Evolutionary conservation across 2,113 vertebrate species (phyloP), one percentile per base, ranked within the genome.

Genomic region (Pollimyrus isidori): DNA sequence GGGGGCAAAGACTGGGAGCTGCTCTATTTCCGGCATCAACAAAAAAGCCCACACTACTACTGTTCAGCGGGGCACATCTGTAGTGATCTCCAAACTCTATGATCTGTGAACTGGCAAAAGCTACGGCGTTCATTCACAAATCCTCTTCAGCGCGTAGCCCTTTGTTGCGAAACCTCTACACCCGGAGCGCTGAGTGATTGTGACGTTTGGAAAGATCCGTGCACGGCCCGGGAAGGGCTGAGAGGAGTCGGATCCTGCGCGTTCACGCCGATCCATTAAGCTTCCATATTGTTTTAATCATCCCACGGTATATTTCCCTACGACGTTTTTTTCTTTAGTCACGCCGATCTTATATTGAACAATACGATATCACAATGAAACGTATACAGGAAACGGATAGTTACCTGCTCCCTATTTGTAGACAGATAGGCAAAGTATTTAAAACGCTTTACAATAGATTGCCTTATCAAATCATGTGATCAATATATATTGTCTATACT

Each of bases 61-160:
- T 90, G 92, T 80, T 95, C 96, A 92, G 88, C 89, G 94, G 95
- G 90, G 58, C 96, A 92, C 92, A 96, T 96, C 95, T 95, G 95
- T 93, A 95, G 93, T 94, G 93, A 95, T 93, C 93, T 92, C 94
- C 91, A 93, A 92, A 95, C 89, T 93, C 91, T 96, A 94, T 95
- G 95, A 95, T 95, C 94, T 91, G 93, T 92, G 96, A 96, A 94
- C 95, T 95, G 94, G 95, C 94, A 92, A 95, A 95, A 93, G 95
- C 94, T 92, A 95, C 92, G 42, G 94, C 92, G 94, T 96, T 94
- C 95, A 95, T 96, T 96, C 96, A 96, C 96, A 96, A 96, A 96
- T 95, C 96, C 94, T 94, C 94, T 93, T 92, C 88, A 90, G 93
- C 92, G 94, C 93, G 93, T 95, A 93, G 94, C 92, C 94, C 94